Percentiles rank a stretch among this genome's conserved stretches.
phyloP scores from a whole-genome alignment of 2,888 invertebrate genomes.

The Vesta saturnalis region DNA sequence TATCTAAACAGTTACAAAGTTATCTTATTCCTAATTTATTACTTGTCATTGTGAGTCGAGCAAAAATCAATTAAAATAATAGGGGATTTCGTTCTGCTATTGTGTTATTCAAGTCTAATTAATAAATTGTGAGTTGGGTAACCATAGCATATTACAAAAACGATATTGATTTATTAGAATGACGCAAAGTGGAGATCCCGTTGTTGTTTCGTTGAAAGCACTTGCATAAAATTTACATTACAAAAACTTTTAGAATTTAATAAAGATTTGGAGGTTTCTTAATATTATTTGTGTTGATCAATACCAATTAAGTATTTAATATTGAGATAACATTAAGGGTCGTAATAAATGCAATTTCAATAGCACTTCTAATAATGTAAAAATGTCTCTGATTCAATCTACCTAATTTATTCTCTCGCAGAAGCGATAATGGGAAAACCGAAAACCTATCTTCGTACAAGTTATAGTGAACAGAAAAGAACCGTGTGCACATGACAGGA shows the following conservation, averaged over 20 bases:
- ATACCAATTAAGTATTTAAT: neutral
- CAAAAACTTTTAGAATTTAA: neutral
- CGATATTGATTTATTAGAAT: neutral
- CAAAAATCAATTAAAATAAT: too few species aligned
- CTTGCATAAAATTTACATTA: neutral
- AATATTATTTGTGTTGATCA: neutral
- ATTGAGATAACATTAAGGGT: neutral
- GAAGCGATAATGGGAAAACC: slow-evolving; percentile 25
- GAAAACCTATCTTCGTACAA: slow-evolving; percentile 30
- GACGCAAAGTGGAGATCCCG: neutral
- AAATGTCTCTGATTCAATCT: slow-evolving; percentile 19
- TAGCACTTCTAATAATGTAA: neutral
- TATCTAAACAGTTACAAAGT: too few species aligned
- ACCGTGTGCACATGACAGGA: slow-evolving; percentile 33
- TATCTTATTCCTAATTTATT: too few species aligned
- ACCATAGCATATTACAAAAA: neutral
- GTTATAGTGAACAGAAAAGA: slow-evolving; percentile 25
- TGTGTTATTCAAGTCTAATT: too few species aligned
- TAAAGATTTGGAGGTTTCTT: neutral
- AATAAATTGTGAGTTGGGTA: too few species aligned
- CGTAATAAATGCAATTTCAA: neutral
- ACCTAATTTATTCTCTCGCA: slow-evolving; percentile 21
- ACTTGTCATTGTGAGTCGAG: too few species aligned
- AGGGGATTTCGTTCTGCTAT: too few species aligned
- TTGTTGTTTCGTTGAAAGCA: neutral